Evolutionary conservation across 2,797 vertebrate genomes (phyloP).

Genomic region (Eulemur mongoz): DNA sequence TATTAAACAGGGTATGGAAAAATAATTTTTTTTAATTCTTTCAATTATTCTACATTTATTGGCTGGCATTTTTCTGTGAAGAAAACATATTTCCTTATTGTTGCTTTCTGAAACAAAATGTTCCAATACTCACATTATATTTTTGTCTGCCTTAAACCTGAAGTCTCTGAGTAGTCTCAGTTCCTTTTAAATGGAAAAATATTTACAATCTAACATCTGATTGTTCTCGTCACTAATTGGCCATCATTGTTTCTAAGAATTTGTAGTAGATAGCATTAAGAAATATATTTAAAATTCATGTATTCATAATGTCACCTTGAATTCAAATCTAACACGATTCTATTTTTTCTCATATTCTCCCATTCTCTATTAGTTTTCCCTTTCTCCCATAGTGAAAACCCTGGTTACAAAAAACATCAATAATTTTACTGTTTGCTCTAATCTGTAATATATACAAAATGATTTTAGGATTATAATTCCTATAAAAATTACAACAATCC

Average conservation of each 20-base stretch:
- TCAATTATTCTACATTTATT: background rate
- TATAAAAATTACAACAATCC: background rate
- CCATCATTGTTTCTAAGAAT: background rate
- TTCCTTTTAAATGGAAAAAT: background rate
- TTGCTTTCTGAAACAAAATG: background rate
- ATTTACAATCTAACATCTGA: background rate
- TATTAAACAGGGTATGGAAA: background rate
- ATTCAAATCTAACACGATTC: background rate
- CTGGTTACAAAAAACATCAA: background rate
- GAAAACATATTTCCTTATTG: background rate
- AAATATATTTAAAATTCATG: background rate
- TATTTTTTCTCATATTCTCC: background rate
- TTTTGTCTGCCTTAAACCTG: background rate
- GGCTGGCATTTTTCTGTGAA: background rate
- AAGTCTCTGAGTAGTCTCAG: background rate
- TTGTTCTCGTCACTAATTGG: background rate
- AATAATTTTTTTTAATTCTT: background rate
- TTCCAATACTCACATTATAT: fast-evolving
- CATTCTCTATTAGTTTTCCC: background rate
- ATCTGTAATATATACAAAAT: background rate
- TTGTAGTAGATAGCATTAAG: background rate
- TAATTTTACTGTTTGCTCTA: background rate
- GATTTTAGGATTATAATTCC: background rate
- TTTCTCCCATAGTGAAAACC: background rate
- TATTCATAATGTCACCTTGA: background rate